These are phyloP conservation scores for Tridacna gigas DNA, from an alignment of 2,888 invertebrate species.

Conservation along the genomic window DNA sequence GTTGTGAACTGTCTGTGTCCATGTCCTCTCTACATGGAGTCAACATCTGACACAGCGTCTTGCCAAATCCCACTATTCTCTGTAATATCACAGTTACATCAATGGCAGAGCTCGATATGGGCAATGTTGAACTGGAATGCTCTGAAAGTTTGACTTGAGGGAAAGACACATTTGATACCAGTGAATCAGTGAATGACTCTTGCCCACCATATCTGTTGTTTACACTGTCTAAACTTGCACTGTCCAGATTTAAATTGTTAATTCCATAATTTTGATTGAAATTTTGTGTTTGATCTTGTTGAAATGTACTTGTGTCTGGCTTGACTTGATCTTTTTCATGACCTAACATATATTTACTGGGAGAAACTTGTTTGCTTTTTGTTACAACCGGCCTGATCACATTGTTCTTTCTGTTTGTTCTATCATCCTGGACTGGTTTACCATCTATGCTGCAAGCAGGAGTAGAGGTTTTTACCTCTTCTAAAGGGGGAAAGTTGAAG, in stretches of 20 bases:
- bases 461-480: slow-evolving; percentile 52
- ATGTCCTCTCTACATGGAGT: slow-evolving; percentile 34
- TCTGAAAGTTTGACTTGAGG: slow-evolving; percentile 28
- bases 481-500: slow-evolving; percentile 65
- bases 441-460: slow-evolving; percentile 20
- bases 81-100: slow-evolving; percentile 76
- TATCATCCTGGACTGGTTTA: slow-evolving; percentile 35
- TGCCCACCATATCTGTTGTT: slow-evolving; percentile 21
- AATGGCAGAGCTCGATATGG: slow-evolving; percentile 74
- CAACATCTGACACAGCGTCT: slow-evolving; percentile 68
- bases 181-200: slow-evolving; percentile 52
- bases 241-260: background rate
- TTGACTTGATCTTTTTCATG: background rate
- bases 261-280: background rate
- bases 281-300: background rate
- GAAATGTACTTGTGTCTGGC: slow-evolving; percentile 2
- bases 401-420: slow-evolving; percentile 17
- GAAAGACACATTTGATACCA: slow-evolving; percentile 49
- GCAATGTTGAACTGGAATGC: slow-evolving; percentile 57
- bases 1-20: slow-evolving; percentile 44
- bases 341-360: background rate
- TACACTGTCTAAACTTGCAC: background rate
- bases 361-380: slow-evolving; percentile 23
- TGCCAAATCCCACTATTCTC: slow-evolving; percentile 71
- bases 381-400: slow-evolving; percentile 33